Evolutionary conservation across 2,113 vertebrate genomes (phyloP), one percentile per base, ranked within the genome.

Genomic region (Apeltes quadracus): DNA sequence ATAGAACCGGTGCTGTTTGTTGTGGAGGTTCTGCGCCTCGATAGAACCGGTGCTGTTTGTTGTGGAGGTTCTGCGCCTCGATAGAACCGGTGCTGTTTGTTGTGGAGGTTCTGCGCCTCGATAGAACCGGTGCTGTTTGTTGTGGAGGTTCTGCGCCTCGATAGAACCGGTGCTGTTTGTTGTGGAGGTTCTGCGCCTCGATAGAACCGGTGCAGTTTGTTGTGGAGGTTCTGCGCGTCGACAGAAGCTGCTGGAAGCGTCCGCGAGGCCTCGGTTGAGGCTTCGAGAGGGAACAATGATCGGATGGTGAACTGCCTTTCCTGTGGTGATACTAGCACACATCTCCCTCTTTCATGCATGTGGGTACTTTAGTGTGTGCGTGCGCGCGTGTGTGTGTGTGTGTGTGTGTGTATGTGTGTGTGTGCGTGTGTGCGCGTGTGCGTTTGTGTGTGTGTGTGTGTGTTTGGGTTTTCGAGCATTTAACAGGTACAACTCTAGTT

Each of bases 201-300:
- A 61, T 27, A 70, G 8, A 59, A 27, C n/a, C n/a, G n/a, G n/a
- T n/a, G n/a, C n/a, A n/a, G n/a, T n/a, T 53, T 66, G 32, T 34
- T 61, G 57, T 23, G 16, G n/a, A 61, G 10, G 14, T 46, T 25
- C 7, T 43, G 4, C 43, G 2, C 25, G 20, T 15, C 34, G 22
- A 61, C 23, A 70, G 8, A 59, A 27, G n/a, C 13, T 14, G 6
- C 51, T 46, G 43, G 15, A 14, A 13, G 14, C 55, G 29, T 61
- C 55, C 44, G 15, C 18, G 34, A 56, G 72, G 61, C 46, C 58
- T 44, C 39, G 43, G 50, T 48, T 72, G 36, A 27, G 63, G 34
- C 51, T 34, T n/a, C 50, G 34, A 58, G 23, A 73, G 75, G 77
- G 78, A 86, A 74, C 76, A 78, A 82, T 84, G 78, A 80, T 84